phyloP scores from a whole-genome alignment of 2,797 vertebrate genomes.

The Myoxocephalus aenaeus region DNA sequence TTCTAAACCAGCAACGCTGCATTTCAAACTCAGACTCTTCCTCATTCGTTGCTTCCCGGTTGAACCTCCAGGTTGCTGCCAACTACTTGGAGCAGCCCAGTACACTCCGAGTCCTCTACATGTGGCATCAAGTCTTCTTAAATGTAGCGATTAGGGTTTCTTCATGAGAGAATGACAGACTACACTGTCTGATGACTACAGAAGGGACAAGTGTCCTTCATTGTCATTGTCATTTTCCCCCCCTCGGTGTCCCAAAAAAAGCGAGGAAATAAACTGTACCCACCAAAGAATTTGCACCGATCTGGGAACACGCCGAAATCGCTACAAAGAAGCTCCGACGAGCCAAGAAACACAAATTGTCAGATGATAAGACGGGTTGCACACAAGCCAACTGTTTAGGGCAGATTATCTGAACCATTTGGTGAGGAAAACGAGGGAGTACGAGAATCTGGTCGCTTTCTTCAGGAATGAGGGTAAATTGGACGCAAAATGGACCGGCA shows the following conservation, averaged over 20 bases:
- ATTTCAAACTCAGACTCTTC: not conserved
- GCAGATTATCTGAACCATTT: not conserved
- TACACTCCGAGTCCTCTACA: not conserved
- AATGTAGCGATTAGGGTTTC: not conserved
- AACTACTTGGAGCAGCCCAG: not conserved
- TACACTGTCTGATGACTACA: no score
- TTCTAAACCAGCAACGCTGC: not conserved
- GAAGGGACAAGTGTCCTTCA: not conserved
- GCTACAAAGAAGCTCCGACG: not conserved
- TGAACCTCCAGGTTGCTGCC: not conserved
- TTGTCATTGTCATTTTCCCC: not conserved
- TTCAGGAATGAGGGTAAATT: not conserved
- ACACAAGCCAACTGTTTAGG: not conserved
- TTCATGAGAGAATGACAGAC: not conserved
- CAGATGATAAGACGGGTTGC: not conserved
- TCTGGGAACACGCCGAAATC: not conserved
- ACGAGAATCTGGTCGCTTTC: not conserved
- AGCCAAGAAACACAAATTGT: not conserved
- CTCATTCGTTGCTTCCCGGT: not conserved
- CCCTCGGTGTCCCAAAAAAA: no score
- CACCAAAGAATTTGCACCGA: not conserved
- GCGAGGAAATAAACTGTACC: not conserved
- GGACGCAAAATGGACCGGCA: not conserved
- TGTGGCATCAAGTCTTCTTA: not conserved
- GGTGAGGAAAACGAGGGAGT: not conserved